phyloP scores from a whole-genome alignment of 2,888 invertebrate genomes.

The Nemotelus nigrinus region DNA sequence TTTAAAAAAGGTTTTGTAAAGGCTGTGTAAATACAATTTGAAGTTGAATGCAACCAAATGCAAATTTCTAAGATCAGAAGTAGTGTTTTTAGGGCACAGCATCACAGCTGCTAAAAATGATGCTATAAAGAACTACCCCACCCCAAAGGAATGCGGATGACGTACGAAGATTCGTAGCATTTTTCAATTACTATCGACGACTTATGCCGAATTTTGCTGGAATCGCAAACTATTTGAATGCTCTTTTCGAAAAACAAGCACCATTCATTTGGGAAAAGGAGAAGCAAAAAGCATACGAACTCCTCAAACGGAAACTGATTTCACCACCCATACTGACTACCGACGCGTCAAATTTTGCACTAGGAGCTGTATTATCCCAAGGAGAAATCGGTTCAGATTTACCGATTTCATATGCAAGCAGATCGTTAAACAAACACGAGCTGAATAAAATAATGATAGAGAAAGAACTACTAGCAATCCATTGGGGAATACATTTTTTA shows the following conservation, averaged over 20 bases:
- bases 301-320: slow-evolving; percentile 35
- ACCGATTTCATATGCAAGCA: slow-evolving; percentile 56
- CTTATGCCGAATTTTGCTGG: slow-evolving; percentile 51
- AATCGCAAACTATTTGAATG: slow-evolving; percentile 50
- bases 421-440: slow-evolving; percentile 54
- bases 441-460: slow-evolving; percentile 55
- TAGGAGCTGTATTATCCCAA: slow-evolving; percentile 56
- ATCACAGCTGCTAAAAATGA: slow-evolving; percentile 51
- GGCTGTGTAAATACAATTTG: slow-evolving; percentile 43
- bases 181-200: too few species aligned
- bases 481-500: slow-evolving; percentile 54
- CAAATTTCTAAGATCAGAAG: slow-evolving; percentile 50
- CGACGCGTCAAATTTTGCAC: slow-evolving; percentile 45
- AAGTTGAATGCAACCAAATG: slow-evolving; percentile 48
- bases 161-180: too few species aligned
- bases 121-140: slow-evolving; percentile 52
- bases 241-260: slow-evolving; percentile 51
- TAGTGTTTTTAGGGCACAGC: slow-evolving; percentile 51
- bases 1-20: slow-evolving; percentile 43
- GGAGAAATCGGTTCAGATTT: slow-evolving; percentile 50
- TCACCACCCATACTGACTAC: slow-evolving; percentile 18
- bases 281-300: slow-evolving; percentile 43
- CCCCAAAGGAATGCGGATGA: slow-evolving; percentile 52
- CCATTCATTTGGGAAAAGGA: slow-evolving; percentile 48
- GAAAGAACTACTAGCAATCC: slow-evolving; percentile 55